Percentiles rank a stretch among this genome's conserved stretches.
Conservation (phyloP, 2,888 invertebrate genomes). For the Tachystola acroxantha region DNA sequence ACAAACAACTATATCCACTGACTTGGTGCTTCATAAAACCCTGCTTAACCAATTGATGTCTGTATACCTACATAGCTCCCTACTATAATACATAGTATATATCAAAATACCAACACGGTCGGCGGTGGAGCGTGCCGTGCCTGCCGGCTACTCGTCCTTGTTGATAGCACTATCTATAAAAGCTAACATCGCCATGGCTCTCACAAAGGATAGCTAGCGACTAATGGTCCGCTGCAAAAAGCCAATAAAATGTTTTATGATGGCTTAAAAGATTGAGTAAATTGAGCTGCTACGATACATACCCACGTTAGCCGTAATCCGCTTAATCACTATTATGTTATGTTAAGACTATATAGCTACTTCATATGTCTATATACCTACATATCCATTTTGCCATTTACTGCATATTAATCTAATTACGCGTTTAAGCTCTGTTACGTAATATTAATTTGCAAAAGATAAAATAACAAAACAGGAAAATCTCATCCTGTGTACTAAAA, state of each 20-base stretch:
- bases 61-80: too few species aligned
- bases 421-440: too few species aligned
- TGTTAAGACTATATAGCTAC: too few species aligned
- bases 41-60: too few species aligned
- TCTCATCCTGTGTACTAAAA: slow-evolving; percentile 1
- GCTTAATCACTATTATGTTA: slow-evolving; percentile 12
- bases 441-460: neutral
- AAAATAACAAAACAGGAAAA: neutral
- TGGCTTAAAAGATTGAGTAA: slow-evolving; percentile 35
- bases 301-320: too few species aligned
- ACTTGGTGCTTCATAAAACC: too few species aligned
- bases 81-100: too few species aligned
- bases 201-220: slow-evolving; percentile 5
- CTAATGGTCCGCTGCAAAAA: slow-evolving; percentile 40
- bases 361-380: too few species aligned
- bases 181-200: neutral
- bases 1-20: too few species aligned
- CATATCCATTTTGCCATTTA: too few species aligned
- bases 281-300: slow-evolving; percentile 20
- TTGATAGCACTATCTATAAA: neutral
- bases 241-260: slow-evolving; percentile 51
- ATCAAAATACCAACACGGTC: slow-evolving; percentile 40
- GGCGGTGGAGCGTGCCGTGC: slow-evolving; percentile 5
- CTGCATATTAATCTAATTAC: too few species aligned
- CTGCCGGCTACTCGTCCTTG: neutral